phyloP scores from a whole-genome alignment of 2,113 vertebrate species.

The Nesogale talazaci region DNA sequence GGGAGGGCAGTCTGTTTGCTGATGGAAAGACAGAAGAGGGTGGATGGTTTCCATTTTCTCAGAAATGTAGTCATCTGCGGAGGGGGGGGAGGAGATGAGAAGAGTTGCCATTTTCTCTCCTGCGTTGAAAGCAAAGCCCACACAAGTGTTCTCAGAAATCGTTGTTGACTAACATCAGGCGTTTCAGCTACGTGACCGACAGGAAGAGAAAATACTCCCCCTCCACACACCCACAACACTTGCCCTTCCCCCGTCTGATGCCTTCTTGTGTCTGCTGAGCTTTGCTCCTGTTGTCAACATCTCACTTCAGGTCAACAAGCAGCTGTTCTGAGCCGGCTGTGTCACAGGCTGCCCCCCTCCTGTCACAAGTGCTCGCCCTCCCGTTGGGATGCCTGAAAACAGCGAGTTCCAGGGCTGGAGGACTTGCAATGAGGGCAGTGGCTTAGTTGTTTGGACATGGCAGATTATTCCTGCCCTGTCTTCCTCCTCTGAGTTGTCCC shows the following conservation, averaged over 20 bases:
- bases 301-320: not conserved
- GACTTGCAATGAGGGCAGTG: not conserved
- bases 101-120: not conserved
- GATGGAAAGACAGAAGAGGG: not conserved
- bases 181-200: not conserved
- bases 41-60: not conserved
- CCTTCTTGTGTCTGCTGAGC: not conserved
- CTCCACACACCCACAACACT: not conserved
- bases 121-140: not conserved
- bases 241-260: not conserved
- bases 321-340: not conserved
- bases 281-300: not conserved
- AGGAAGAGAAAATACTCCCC: not conserved
- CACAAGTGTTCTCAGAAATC: not conserved
- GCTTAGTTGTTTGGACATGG: not conserved
- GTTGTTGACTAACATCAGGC: not conserved
- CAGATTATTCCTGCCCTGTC: not conserved
- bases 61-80: not conserved
- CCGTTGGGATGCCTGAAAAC: not conserved
- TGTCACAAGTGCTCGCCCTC: not conserved
- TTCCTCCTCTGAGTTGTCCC: not conserved
- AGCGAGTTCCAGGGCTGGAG: not conserved
- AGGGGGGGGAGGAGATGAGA: not conserved
- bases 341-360: too few relatives aligned
- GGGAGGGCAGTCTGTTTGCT: not conserved